Percentiles rank a stretch among this genome's conserved stretches.
Evolutionary conservation across 2,888 invertebrate species (phyloP).

Genomic region (Hermaeophaga mercurialis): DNA sequence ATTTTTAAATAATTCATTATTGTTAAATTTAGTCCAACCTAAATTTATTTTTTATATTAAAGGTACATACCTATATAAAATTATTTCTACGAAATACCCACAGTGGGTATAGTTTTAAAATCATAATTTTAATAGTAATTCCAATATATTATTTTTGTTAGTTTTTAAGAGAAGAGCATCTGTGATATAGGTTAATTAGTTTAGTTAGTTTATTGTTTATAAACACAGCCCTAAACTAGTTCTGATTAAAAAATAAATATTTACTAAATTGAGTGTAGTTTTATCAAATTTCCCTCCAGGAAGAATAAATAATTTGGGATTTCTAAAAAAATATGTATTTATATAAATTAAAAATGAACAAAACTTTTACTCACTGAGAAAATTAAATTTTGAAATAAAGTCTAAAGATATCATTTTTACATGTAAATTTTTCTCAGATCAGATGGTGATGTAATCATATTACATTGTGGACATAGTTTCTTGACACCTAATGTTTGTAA

Average conservation of each 20-base stretch:
- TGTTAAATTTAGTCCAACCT: too few relatives aligned
- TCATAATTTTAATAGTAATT: neutral
- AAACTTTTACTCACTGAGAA: neutral
- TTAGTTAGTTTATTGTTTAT: neutral
- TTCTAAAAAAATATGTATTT: conserved; percentile 12
- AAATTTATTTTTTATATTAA: neutral
- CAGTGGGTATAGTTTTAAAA: neutral
- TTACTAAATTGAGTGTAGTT: too few relatives aligned
- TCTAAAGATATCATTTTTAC: conserved; percentile 57
- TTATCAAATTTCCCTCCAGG: too few relatives aligned
- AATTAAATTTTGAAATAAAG: neutral
- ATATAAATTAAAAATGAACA: conserved; percentile 6
- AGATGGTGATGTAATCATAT: conserved; percentile 86
- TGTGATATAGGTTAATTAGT: conserved; percentile 18
- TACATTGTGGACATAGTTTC: conserved; percentile 94
- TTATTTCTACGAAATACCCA: neutral
- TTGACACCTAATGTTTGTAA: conserved; percentile 76
- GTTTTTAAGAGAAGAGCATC: conserved; percentile 10
- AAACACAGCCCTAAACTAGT: too few relatives aligned
- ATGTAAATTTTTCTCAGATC: conserved; percentile 88
- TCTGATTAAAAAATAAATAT: too few relatives aligned
- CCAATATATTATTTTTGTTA: neutral
- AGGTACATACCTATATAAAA: conserved; percentile 5
- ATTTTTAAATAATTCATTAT: too few relatives aligned
- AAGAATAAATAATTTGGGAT: too few relatives aligned